These are phyloP conservation scores for Hypotaenidia philippensis DNA, from an alignment of 2,797 vertebrate species.

Conservation along the genomic window DNA sequence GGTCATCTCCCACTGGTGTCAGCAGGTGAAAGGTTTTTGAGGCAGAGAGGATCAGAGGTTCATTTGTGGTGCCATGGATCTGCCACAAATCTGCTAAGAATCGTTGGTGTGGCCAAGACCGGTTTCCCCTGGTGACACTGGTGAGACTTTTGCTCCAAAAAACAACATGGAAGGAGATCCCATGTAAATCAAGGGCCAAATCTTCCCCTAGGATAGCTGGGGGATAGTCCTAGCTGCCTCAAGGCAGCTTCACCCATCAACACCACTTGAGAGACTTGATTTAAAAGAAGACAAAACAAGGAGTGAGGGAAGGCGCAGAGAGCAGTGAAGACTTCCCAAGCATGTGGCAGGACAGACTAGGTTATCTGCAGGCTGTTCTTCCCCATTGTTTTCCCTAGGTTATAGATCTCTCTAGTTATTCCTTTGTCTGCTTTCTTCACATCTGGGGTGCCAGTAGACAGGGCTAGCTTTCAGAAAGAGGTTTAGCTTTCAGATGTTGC, in stretches of 20 bases:
- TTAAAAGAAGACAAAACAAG: not conserved
- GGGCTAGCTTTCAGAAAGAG: constrained; percentile 7
- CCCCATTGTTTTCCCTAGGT: not conserved
- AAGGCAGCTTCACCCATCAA: not conserved
- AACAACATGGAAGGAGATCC: not conserved
- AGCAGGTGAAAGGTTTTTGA: not conserved
- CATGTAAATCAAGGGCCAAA: not conserved
- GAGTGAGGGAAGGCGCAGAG: not conserved
- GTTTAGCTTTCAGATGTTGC: not conserved
- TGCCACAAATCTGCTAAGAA: not conserved
- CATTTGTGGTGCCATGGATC: not conserved
- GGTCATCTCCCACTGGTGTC: not conserved
- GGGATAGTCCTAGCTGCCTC: not conserved
- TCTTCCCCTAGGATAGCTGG: not conserved
- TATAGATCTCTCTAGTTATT: not conserved
- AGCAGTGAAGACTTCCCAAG: constrained; percentile 10
- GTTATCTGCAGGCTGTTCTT: not conserved
- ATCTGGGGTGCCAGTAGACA: constrained; percentile 29
- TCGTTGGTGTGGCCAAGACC: not conserved
- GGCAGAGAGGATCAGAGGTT: not conserved
- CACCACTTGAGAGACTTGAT: not conserved
- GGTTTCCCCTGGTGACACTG: not conserved
- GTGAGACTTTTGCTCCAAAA: not conserved
- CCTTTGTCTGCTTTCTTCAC: constrained; percentile 31
- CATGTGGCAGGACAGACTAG: not conserved